Conservation (phyloP, 2,113 vertebrate species). For the Atlantisia rogersi region DNA sequence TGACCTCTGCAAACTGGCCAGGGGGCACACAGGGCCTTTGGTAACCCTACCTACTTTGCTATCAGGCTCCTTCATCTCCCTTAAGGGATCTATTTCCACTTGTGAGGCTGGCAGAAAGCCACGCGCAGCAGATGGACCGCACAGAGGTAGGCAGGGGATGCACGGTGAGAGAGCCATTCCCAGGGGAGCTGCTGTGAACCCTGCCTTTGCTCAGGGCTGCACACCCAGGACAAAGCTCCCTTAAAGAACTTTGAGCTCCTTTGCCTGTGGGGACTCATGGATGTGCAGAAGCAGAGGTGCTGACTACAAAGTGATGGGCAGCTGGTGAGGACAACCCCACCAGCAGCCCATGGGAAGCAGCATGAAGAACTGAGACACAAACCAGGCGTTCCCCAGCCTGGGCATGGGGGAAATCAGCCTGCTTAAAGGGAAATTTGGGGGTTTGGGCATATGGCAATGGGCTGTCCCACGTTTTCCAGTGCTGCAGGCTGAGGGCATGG, state of each 20-base stretch:
- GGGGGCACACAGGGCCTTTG: background rate
- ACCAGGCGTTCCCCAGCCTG: too few species aligned
- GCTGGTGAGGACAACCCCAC: background rate
- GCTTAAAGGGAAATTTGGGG: background rate
- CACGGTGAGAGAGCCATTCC: background rate
- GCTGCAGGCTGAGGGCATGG: background rate
- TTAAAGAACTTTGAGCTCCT: background rate
- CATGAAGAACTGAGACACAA: accelerated
- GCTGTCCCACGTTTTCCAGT: background rate
- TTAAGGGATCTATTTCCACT: background rate
- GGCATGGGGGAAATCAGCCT: background rate
- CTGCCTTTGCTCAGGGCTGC: background rate
- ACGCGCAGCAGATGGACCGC: slow-evolving; percentile 38
- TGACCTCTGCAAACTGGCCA: background rate
- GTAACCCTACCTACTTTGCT: slow-evolving; percentile 7
- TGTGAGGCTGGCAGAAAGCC: slow-evolving; percentile 37
- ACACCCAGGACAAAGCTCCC: too few species aligned
- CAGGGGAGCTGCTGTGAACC: background rate
- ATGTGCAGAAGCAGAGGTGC: too few species aligned
- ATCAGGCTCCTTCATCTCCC: slow-evolving; percentile 16
- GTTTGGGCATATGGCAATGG: background rate
- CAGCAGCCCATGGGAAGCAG: accelerated
- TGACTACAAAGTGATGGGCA: accelerated
- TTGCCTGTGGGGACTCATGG: background rate
- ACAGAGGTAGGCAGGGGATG: slow-evolving; percentile 38